phyloP scores from a whole-genome alignment of 2,888 invertebrate species.

The Oxycera nigricornis region DNA sequence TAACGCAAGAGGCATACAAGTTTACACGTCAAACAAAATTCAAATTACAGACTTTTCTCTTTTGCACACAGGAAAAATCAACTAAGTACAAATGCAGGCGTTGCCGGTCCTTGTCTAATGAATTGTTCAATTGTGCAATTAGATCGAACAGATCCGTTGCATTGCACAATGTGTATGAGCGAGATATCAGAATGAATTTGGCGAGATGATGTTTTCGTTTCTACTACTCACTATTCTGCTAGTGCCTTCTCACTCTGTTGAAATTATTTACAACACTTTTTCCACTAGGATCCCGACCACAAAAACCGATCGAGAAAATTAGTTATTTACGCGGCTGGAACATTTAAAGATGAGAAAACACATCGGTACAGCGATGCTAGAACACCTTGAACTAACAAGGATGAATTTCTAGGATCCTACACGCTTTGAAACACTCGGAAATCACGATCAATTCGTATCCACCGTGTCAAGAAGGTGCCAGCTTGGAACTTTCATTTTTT shows the following conservation, averaged over 20 bases:
- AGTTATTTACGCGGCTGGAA: too few relatives aligned
- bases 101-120: not conserved
- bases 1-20: not conserved
- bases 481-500: slow-evolving; percentile 50
- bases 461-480: slow-evolving; percentile 47
- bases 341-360: too few relatives aligned
- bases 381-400: too few relatives aligned
- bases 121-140: not conserved
- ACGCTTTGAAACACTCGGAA: too few relatives aligned
- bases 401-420: too few relatives aligned
- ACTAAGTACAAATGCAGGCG: too few relatives aligned
- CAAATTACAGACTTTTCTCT: not conserved
- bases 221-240: slow-evolving; percentile 10
- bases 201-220: slow-evolving; percentile 13
- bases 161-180: slow-evolving; percentile 12
- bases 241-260: not conserved
- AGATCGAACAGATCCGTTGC: not conserved
- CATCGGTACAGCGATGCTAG: too few relatives aligned
- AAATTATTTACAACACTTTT: slow-evolving; percentile 28
- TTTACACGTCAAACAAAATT: slow-evolving; percentile 30
- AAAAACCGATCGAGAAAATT: too few relatives aligned
- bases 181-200: slow-evolving; percentile 6
- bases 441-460: not conserved
- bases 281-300: too few relatives aligned
- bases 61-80: too few relatives aligned